Percentiles rank a stretch among this genome's conserved stretches.
Conservation (phyloP, 2,888 invertebrate genomes). For the Ethmia dodecea region DNA sequence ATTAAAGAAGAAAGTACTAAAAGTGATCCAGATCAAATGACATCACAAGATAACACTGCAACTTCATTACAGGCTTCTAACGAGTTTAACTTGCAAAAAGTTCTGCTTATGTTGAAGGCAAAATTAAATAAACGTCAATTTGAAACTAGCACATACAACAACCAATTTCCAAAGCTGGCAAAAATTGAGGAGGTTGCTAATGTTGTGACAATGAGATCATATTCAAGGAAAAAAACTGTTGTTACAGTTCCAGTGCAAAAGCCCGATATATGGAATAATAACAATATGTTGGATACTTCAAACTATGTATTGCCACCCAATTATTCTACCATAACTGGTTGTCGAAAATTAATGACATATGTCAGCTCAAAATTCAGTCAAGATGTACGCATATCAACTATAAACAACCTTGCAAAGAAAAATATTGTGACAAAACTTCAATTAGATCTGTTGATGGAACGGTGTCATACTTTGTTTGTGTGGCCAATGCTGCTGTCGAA, state of each 20-base stretch:
- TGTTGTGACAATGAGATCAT: constrained; percentile 38
- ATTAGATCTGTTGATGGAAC: constrained; percentile 1
- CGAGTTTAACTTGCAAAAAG: constrained; percentile 37
- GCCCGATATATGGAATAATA: constrained; percentile 50
- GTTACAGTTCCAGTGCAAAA: constrained; percentile 17
- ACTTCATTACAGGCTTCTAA: constrained; percentile 30
- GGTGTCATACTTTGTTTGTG: constrained; percentile 7
- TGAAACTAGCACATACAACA: too few species aligned
- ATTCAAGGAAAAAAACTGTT: constrained; percentile 37
- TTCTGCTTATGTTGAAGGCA: constrained; percentile 43
- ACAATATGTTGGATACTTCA: constrained; percentile 17
- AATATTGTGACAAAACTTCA: neutral
- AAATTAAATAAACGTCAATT: constrained; percentile 35
- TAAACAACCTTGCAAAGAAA: neutral
- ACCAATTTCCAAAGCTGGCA: too few species aligned
- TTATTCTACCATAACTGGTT: constrained; percentile 50
- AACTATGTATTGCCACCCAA: constrained; percentile 52
- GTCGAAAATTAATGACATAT: constrained; percentile 41
- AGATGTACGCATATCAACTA: neutral
- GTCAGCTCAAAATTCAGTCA: constrained; percentile 11
- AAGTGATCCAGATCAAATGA: constrained; percentile 8
- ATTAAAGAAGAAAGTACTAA: constrained; percentile 26
- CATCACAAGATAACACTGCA: constrained; percentile 8
- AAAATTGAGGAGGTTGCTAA: constrained; percentile 20
- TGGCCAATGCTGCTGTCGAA: constrained; percentile 12